Percentiles rank a stretch among this genome's conserved stretches.
Evolutionary conservation across 2,888 invertebrate genomes (phyloP).

Genomic region (Hydrotaea diabolus): DNA sequence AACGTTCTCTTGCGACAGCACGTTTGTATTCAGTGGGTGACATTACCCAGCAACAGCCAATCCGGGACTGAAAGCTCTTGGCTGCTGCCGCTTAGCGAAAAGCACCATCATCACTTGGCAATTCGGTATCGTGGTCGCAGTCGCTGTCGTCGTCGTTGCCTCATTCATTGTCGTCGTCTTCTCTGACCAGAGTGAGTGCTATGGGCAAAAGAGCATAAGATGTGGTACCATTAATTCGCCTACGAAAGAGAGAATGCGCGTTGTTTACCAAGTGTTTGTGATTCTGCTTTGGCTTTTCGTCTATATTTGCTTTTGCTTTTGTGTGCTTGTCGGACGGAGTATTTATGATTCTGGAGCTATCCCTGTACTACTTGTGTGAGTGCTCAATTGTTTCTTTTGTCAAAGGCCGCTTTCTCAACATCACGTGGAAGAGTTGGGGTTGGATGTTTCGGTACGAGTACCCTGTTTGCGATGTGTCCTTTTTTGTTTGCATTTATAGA

Average conservation of each 20-base stretch:
- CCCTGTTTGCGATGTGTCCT: too few species aligned
- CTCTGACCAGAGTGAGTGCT: neutral
- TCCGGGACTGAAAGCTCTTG: slow-evolving; percentile 80
- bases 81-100: slow-evolving; percentile 73
- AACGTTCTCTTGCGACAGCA: slow-evolving; percentile 43
- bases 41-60: slow-evolving; percentile 80
- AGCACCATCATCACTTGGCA: slow-evolving; percentile 49
- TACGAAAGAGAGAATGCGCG: slow-evolving; percentile 63
- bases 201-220: slow-evolving; percentile 6
- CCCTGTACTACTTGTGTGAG: neutral
- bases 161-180: neutral
- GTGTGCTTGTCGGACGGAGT: neutral
- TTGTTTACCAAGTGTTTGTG: slow-evolving; percentile 35
- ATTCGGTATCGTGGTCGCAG: neutral
- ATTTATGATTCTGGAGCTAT: neutral
- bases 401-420: neutral
- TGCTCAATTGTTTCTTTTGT: neutral
- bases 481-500: too few species aligned
- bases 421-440: neutral
- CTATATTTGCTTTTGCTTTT: neutral
- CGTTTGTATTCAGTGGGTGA: slow-evolving; percentile 55
- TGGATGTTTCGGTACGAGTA: too few species aligned
- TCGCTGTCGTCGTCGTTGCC: neutral
- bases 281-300: neutral
- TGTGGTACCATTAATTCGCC: slow-evolving; percentile 11